Conservation (phyloP, 2,113 vertebrate genomes). For the Rhea pennata region DNA sequence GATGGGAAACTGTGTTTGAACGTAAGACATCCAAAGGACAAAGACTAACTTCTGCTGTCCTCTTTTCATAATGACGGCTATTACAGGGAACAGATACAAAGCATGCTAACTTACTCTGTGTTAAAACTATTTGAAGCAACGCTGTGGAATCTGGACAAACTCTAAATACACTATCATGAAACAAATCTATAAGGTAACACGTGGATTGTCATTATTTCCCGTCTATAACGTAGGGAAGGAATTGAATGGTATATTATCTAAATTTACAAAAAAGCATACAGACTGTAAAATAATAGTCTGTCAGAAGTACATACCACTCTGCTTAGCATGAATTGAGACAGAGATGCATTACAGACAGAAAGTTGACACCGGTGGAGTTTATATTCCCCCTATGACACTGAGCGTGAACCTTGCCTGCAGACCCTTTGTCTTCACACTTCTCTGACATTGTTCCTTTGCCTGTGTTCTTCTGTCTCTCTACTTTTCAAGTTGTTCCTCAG, state of each 20-base stretch:
- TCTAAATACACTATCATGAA: not conserved
- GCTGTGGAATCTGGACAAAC: not conserved
- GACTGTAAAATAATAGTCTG: constrained; percentile 27
- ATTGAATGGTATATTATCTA: not conserved
- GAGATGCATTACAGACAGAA: constrained; percentile 56
- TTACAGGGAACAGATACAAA: not conserved
- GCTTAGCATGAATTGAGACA: constrained; percentile 50
- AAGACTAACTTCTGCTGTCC: not conserved
- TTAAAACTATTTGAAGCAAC: not conserved
- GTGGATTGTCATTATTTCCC: not conserved
- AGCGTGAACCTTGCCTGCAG: constrained; percentile 47
- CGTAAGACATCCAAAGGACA: not conserved
- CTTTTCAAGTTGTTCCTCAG: constrained; percentile 46
- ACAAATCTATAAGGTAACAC: not conserved
- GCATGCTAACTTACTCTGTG: not conserved
- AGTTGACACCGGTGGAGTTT: constrained; percentile 40
- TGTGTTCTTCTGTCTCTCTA: constrained; percentile 19
- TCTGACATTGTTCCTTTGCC: constrained; percentile 48
- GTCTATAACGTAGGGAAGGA: not conserved
- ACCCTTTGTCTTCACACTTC: constrained; percentile 67
- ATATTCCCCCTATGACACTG: constrained; percentile 42
- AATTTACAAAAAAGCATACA: not conserved
- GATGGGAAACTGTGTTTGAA: not conserved
- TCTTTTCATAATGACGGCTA: not conserved
- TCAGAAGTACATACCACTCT: constrained; percentile 54